Evolutionary conservation across 1,140 invertebrate species (phyloP).

Genomic region (Musca domestica): DNA sequence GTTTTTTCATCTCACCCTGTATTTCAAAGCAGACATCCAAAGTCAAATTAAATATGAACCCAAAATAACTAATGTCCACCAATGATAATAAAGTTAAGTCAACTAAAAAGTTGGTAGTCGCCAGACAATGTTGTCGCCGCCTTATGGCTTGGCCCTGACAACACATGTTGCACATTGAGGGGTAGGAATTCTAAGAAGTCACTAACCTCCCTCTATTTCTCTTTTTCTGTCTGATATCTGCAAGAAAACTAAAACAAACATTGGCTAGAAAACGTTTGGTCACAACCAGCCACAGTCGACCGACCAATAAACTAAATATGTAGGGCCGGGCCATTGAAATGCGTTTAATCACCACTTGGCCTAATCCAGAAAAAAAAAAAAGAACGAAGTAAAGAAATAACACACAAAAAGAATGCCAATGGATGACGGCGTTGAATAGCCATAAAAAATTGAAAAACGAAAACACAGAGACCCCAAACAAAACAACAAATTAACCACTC

Average conservation of each 20-base stretch:
- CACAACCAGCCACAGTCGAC: too few relatives aligned
- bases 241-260: not conserved
- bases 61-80: not conserved
- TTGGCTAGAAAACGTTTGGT: too few relatives aligned
- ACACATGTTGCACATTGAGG: not conserved
- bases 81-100: constrained; percentile 8
- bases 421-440: not conserved
- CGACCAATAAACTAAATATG: not conserved
- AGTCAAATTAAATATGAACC: too few relatives aligned
- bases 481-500: too few relatives aligned
- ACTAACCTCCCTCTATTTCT: too few relatives aligned
- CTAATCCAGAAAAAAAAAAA: constrained; percentile 20
- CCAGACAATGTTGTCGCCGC: not conserved
- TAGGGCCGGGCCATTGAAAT: constrained; percentile 1
- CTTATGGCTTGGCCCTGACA: not conserved
- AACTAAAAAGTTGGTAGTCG: not conserved
- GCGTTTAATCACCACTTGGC: constrained; percentile 22
- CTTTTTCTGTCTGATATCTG: not conserved
- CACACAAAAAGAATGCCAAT: not conserved
- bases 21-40: too few relatives aligned
- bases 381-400: not conserved
- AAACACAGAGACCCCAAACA: too few relatives aligned
- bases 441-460: too few relatives aligned
- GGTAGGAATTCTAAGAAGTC: too few relatives aligned
- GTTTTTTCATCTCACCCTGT: too few relatives aligned